phyloP scores from a whole-genome alignment of 2,888 invertebrate species.

The Microplitis manilae region DNA sequence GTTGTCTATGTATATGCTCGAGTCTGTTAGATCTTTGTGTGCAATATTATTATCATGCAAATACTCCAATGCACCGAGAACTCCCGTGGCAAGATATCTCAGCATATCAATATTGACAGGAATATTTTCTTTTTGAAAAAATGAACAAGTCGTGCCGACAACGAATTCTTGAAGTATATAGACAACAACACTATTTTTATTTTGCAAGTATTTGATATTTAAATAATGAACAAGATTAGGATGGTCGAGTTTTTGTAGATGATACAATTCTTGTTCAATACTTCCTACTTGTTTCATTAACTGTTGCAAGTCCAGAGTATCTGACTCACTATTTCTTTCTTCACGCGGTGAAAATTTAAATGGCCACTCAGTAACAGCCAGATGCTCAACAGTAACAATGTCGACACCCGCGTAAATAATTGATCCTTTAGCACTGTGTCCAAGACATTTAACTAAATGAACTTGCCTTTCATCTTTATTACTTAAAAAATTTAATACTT shows the following conservation, averaged over 20 bases:
- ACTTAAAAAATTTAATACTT: constrained; percentile 74
- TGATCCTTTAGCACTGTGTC: constrained; percentile 83
- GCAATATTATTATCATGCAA: constrained; percentile 87
- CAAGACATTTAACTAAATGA: constrained; percentile 83
- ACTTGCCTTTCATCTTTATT: constrained; percentile 76
- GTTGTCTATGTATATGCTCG: constrained; percentile 82
- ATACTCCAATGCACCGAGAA: constrained; percentile 83
- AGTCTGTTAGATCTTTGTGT: constrained; percentile 85
- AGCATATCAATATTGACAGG: constrained; percentile 75
- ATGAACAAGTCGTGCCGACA: constrained; percentile 70
- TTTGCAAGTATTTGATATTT: constrained; percentile 78
- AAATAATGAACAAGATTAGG: constrained; percentile 83
- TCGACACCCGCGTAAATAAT: constrained; percentile 85
- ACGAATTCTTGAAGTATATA: constrained; percentile 82
- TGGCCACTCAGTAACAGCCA: constrained; percentile 85
- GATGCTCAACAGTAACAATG: constrained; percentile 79
- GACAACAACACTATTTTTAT: constrained; percentile 78
- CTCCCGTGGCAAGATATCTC: constrained; percentile 80
- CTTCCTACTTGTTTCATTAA: constrained; percentile 76
- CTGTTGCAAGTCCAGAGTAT: constrained; percentile 61
- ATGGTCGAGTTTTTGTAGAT: constrained; percentile 81
- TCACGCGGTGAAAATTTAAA: constrained; percentile 68
- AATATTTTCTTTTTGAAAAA: constrained; percentile 74
- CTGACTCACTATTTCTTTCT: constrained; percentile 42
- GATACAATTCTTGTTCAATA: constrained; percentile 85